Base-by-base conservation (phyloP, 2,888 invertebrate genomes). In the Pyrgus malvae region DNA sequence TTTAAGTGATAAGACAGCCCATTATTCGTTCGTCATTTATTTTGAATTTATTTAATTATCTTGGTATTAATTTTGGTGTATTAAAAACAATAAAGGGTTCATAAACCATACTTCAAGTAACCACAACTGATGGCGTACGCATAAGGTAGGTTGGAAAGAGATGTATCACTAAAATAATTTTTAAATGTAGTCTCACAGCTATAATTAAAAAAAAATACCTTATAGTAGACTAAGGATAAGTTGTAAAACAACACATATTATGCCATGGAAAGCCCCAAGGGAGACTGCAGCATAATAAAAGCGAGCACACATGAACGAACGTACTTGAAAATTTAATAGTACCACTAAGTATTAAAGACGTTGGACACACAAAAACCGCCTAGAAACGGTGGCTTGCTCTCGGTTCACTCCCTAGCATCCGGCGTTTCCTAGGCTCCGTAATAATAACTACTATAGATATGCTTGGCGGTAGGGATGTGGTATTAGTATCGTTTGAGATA, bases 381-480 rank as follows among this genome's bases (percentile, higher is more conserved):
- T 11, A 23, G 42, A 50, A 66, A 66, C 68, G 68, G 64, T 62
- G 59, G 44, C 27, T 62, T 59, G 68, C 57, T 33, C 31, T 2
- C 68, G 64, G 59, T 64, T 61, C 56, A 67, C 61, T 51, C 67
- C 64, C 66, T 68, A 56, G 66, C 72, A 78, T 81, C 83, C 83
- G 82, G 78, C 67, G 72, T 69, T 69, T 70, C 69, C 76, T 70
- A 75, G 78, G 74, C 74, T 74, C 72, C 76, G 75, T 50, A 70
- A 79, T 80, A 80, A 79, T 83, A 75, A 76, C 78, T 79, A 70
- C 76, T 72, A 77, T 76, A 69, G 78, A 74, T 72, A 70, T 80
- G 80, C 80, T 83, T 79, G 80, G 83, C 78, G n/a, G n/a, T n/a
- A n/a, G n/a, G n/a, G n/a, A n/a, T n/a, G n/a, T n/a, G n/a, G n/a